Percentiles rank a stretch among this genome's conserved stretches.
Evolutionary conservation across 2,888 invertebrate genomes (phyloP).

Genomic region (Drosophila eohydei): DNA sequence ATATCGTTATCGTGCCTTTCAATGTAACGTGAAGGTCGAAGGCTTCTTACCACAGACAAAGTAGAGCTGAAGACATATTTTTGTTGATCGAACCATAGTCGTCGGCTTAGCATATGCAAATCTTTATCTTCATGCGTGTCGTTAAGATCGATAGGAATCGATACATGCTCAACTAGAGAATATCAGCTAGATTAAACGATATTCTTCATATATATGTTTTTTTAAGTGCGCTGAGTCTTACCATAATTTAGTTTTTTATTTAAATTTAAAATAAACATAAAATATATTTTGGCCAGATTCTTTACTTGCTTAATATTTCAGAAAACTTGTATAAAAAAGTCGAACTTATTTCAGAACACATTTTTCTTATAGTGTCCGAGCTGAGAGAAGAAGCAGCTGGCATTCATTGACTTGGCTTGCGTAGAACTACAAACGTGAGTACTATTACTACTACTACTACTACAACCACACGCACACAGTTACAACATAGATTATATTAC

Average conservation of each 20-base stretch:
- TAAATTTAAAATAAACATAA: too few relatives aligned
- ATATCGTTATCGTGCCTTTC: not conserved
- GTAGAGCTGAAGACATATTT: not conserved
- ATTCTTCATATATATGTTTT: too few relatives aligned
- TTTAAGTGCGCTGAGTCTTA: too few relatives aligned
- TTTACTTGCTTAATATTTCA: too few relatives aligned
- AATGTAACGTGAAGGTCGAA: not conserved
- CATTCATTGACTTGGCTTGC: conserved; percentile 26
- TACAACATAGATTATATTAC: conserved; percentile 26
- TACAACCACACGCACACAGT: not conserved
- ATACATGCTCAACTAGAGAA: not conserved
- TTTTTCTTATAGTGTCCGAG: not conserved
- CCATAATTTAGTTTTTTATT: too few relatives aligned
- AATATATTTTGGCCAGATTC: too few relatives aligned
- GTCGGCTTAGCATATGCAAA: not conserved
- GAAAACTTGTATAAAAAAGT: not conserved
- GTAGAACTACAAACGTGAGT: conserved; percentile 42
- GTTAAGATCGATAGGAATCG: not conserved
- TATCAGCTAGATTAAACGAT: not conserved
- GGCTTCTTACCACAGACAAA: not conserved
- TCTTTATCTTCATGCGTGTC: too few relatives aligned
- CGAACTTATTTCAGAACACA: not conserved
- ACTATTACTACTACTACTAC: conserved; percentile 28
- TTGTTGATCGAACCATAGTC: not conserved
- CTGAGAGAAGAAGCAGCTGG: not conserved